Percentiles rank a stretch among this genome's conserved stretches.
Evolutionary conservation across 2,113 vertebrate genomes (phyloP).

Genomic region (Psittacus erithacus): DNA sequence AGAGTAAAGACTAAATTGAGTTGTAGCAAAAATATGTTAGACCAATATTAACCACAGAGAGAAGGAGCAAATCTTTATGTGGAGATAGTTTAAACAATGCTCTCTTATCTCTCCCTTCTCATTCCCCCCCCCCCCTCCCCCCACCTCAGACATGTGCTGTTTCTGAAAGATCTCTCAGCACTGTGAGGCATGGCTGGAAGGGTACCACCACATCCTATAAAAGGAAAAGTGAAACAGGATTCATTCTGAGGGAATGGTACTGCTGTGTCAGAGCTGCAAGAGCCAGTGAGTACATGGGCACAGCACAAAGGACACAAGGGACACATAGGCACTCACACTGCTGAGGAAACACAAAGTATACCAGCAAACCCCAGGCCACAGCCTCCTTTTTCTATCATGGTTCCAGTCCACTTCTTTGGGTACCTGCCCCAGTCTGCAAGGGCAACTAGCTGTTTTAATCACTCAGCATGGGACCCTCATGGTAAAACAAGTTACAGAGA

Average conservation of each 20-base stretch:
- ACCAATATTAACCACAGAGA: slow-evolving; percentile 24
- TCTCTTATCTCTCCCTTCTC: not conserved
- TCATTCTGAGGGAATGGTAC: not conserved
- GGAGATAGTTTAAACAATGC: not conserved
- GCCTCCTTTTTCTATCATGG: not conserved
- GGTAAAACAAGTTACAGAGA: not conserved
- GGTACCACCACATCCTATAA: not conserved
- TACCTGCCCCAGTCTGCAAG: not conserved
- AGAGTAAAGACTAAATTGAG: slow-evolving; percentile 21
- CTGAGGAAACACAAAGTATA: not conserved
- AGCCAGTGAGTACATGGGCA: rapidly evolving
- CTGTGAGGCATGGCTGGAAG: not conserved
- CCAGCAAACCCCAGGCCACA: not conserved
- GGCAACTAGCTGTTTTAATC: not conserved
- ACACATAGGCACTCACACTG: not conserved
- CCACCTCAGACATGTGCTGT: not conserved
- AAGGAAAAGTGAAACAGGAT: not conserved
- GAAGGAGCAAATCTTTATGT: slow-evolving; percentile 9
- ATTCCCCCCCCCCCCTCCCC: not conserved
- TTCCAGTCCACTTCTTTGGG: not conserved
- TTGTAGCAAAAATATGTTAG: slow-evolving; percentile 33
- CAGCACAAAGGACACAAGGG: not conserved
- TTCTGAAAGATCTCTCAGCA: not conserved
- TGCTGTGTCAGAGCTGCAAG: not conserved
- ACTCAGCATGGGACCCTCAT: rapidly evolving